Conservation (phyloP, 2,888 invertebrate species). For the Pandemis corylana region DNA sequence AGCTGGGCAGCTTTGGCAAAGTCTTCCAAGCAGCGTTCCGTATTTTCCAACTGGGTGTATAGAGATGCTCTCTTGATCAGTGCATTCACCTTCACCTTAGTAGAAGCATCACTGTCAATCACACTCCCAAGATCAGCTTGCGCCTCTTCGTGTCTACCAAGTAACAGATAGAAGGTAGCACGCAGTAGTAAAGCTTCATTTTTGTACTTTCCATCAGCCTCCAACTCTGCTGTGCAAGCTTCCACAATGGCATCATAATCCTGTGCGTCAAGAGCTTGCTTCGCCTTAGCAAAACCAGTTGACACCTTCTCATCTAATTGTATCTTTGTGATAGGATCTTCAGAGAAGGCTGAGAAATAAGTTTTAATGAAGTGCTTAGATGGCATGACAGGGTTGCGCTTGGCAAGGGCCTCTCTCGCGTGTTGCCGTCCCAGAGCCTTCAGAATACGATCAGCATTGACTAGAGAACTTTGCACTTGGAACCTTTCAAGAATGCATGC, state of each 20-base stretch:
- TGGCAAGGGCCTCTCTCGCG: conserved; percentile 90
- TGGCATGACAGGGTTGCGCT: conserved; percentile 90
- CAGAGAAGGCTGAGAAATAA: conserved; percentile 94
- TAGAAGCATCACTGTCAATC: conserved; percentile 86
- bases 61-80: conserved; percentile 95
- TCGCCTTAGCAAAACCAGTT: conserved; percentile 89
- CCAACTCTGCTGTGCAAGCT: conserved; percentile 92
- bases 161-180: conserved; percentile 92
- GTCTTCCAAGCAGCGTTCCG: conserved; percentile 90
- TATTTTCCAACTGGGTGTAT: conserved; percentile 91
- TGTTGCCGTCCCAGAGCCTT: conserved; percentile 91
- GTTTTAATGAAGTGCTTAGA: conserved; percentile 94
- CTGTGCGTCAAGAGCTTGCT: conserved; percentile 87
- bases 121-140: conserved; percentile 89
- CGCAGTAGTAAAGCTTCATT: conserved; percentile 91
- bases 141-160: conserved; percentile 90
- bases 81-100: conserved; percentile 91
- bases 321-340: conserved; percentile 91
- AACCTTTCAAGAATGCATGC: conserved; percentile 96
- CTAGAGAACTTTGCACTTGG: conserved; percentile 91
- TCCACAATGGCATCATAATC: conserved; percentile 91
- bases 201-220: conserved; percentile 86
- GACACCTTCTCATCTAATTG: conserved; percentile 70
- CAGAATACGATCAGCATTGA: conserved; percentile 94
- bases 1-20: conserved; percentile 91